Base-by-base conservation (phyloP, 2,797 vertebrate species). In the Cossypha caffra region DNA sequence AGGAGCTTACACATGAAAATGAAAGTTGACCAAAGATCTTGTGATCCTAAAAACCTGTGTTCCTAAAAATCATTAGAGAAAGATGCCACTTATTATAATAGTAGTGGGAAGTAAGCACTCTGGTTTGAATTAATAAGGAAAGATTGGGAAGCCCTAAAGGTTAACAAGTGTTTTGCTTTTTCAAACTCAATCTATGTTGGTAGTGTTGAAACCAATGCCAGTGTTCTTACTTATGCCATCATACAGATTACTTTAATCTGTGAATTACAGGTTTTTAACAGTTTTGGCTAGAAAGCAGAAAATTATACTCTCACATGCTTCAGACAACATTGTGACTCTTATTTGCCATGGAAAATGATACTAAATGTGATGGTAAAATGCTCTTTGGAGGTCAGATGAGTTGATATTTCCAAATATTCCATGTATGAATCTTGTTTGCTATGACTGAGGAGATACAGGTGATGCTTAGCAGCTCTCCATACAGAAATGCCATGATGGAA, bases 181-280 rank as follows among this genome's bases (percentile, higher is more conserved):
- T 47, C 11, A 58, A 61, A 84, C 16, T 57, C 21, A 16, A 0
- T 71, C 10, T 42, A 0, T 1, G 0, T 10, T 52, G n/a, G 2
- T 64, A 17, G 13, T 61, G 18, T 74, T 80, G 19, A 67, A 84
- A 50, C 4, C 5, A 54, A 42, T 45, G 29, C 11, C 10, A 16
- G 6, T 40, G 12, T 12, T 57, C 31, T 71, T 51, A 13, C 21
- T 74, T 61, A 2, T 20, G 42, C 20, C 11, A 19, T 79, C 5
- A 1, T 25, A 25, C 25, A 13, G 47, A 48, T 25, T 48, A 15
- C 47, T 48, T 48, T 15, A 25, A 48, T 25, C 13, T 48, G 1
- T n/a, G 16, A 73, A 26, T 71, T 67, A 35, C 7, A 59, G 33
- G 8, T n/a, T 69, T 84, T 63, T 61, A 71, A 48, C 31, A 33